Percentiles rank a stretch among this genome's conserved stretches.
Evolutionary conservation across 2,113 vertebrate species (phyloP).

Genomic region (Chaetodon auriga): DNA sequence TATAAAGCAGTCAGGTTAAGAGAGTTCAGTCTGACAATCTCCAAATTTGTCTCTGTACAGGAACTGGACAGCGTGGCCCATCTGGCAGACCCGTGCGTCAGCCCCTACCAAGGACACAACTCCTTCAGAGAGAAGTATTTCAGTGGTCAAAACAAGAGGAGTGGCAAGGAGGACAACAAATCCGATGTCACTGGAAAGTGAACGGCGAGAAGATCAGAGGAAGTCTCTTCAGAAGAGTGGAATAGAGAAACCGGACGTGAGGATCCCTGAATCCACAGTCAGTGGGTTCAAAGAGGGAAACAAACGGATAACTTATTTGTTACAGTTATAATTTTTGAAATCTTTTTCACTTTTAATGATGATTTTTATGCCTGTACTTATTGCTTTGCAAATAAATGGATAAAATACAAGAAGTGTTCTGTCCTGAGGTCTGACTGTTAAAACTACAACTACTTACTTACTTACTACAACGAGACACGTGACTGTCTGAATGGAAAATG

Average conservation of each 20-base stretch:
- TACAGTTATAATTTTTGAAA: slow-evolving; percentile 16
- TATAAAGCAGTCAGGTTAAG: not conserved
- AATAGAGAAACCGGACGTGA: not conserved
- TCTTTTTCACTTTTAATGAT: slow-evolving; percentile 23
- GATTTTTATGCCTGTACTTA: slow-evolving; percentile 26
- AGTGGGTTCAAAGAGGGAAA: slow-evolving; percentile 18
- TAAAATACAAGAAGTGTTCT: not conserved
- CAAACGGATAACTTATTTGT: slow-evolving; percentile 14
- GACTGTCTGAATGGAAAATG: not conserved
- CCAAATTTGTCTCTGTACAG: slow-evolving; percentile 76
- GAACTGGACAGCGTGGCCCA: slow-evolving; percentile 85
- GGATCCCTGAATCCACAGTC: not conserved
- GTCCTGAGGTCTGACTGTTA: not conserved
- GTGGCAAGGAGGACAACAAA: slow-evolving; percentile 86
- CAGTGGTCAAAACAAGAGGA: slow-evolving; percentile 93
- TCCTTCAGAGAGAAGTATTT: slow-evolving; percentile 99
- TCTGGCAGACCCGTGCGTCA: slow-evolving; percentile 83
- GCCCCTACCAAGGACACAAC: slow-evolving; percentile 93
- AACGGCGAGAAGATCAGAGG: not conserved
- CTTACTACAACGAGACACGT: not conserved
- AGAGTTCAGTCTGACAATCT: not conserved
- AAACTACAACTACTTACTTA: not conserved
- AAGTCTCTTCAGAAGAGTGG: not conserved
- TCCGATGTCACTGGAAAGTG: slow-evolving; percentile 71
- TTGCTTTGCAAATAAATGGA: slow-evolving; percentile 59